These are phyloP conservation scores for Miichthys miiuy DNA, from an alignment of 2,797 vertebrate genomes.

Conservation along the genomic window DNA sequence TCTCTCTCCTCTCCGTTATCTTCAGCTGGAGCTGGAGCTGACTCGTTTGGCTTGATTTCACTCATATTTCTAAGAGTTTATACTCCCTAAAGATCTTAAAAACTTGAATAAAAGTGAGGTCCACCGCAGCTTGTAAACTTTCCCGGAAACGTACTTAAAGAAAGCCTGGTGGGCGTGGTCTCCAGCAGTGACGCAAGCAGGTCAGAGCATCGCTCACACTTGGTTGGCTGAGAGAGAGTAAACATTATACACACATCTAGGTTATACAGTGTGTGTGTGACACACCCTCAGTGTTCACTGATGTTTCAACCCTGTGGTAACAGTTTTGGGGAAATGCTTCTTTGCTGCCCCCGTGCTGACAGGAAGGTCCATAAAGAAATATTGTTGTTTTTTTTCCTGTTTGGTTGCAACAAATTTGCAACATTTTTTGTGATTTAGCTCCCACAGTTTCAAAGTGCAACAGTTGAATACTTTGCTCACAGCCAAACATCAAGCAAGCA, in stretches of 20 bases:
- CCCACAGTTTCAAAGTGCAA: too few species aligned
- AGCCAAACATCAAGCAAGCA: too few species aligned
- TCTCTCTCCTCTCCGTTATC: constrained; percentile 71
- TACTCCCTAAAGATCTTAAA: rapidly evolving
- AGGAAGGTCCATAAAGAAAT: too few species aligned
- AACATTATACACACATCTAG: too few species aligned
- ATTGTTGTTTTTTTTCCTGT: too few species aligned
- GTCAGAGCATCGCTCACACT: not conserved
- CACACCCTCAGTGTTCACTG: not conserved
- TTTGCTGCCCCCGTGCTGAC: too few species aligned
- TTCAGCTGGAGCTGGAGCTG: not conserved
- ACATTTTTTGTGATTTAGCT: too few species aligned
- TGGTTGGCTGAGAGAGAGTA: not conserved
- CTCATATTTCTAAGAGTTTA: constrained; percentile 58
- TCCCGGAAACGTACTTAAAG: constrained; percentile 58
- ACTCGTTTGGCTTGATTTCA: constrained; percentile 56
- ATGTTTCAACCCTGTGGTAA: not conserved
- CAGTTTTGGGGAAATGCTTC: too few species aligned
- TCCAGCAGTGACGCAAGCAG: constrained; percentile 42
- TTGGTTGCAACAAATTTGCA: too few species aligned
- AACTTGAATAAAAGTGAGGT: not conserved
- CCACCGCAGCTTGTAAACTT: constrained; percentile 21
- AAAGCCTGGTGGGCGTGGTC: constrained; percentile 54
- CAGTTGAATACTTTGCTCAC: too few species aligned
- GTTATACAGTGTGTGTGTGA: not conserved